phyloP scores from a whole-genome alignment of 2,888 invertebrate genomes.

The Thera britannica region DNA sequence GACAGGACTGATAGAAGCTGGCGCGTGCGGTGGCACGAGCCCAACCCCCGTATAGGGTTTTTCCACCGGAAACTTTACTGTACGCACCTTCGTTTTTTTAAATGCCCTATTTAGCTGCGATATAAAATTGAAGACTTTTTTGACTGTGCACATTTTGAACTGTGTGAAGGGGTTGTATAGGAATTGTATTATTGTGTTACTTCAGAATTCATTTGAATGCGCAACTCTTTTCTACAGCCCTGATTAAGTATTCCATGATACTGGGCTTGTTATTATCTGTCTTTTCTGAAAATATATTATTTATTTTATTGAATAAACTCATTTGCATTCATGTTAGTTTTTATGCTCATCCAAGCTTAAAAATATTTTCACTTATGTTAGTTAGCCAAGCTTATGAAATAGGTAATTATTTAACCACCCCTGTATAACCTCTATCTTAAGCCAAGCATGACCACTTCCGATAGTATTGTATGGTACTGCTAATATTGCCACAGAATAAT shows the following conservation, averaged over 20 bases:
- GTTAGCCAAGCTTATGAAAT: slow-evolving; percentile 38
- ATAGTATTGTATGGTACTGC: slow-evolving; percentile 6
- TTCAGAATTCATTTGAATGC: neutral
- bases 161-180: neutral
- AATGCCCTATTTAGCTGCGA: slow-evolving; percentile 12
- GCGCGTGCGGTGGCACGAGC: slow-evolving; percentile 69
- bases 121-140: slow-evolving; percentile 6
- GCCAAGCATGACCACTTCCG: slow-evolving; percentile 32
- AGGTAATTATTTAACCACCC: slow-evolving; percentile 33
- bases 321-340: too few relatives aligned
- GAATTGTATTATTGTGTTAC: neutral
- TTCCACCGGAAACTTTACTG: slow-evolving; percentile 39
- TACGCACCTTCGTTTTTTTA: slow-evolving; percentile 36
- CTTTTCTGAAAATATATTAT: too few relatives aligned
- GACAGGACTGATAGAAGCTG: slow-evolving; percentile 74
- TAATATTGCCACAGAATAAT: slow-evolving; percentile 7
- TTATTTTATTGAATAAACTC: too few relatives aligned
- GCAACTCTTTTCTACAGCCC: neutral
- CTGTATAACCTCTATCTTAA: slow-evolving; percentile 43
- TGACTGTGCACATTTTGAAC: neutral
- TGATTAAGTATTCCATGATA: neutral
- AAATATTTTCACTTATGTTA: slow-evolving; percentile 34
- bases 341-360: slow-evolving; percentile 4
- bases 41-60: slow-evolving; percentile 65
- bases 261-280: too few relatives aligned